Base-by-base conservation (phyloP, 2,113 vertebrate species). In the Xiphophorus couchianus region DNA sequence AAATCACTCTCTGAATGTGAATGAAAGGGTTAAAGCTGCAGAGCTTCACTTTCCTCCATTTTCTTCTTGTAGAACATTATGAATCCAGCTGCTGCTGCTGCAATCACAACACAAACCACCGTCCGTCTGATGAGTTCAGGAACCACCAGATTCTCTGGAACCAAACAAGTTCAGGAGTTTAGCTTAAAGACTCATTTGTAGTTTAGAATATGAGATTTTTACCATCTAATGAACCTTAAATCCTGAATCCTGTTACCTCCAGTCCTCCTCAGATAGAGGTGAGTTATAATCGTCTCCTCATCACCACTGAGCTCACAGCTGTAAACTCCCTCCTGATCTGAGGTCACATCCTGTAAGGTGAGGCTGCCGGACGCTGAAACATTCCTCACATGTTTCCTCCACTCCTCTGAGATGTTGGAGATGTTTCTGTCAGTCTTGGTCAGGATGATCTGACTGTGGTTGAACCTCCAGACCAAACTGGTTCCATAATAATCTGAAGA, bases 301-400 rank as follows among this genome's bases (percentile, higher is more conserved):
- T 19, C 15, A 3, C 66, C 6, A 5, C 22, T 67, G 19, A 84
- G 25, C 19, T 79, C 69, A 72, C 91, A 93, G 1, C 35, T 90
- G 79, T 90, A 93, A 0, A 7, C 39, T 19, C 91, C 89, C 11
- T 69, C 5, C 0, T 74, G 66, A 0, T 61, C 0, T 17, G 11
- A 3, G 7, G 76, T 63, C 37, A 84, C 44, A 5, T 60, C 5
- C 5, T 66, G 10, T 1, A 92, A 71, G 1, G 7, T 62, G 73
- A 92, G 80, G 42, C 4, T 25, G 5, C 76, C 80, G 0, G 74
- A 66, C 62, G 64, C 35, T 1, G 78, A 84, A 0, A 71, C 31
- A 6, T 2, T 9, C 76, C 78, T 62, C 64, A 90, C 88, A 1
- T 70, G 44, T 31, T 35, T 25, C 27, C 3, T 62, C 91, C 90